phyloP scores from a whole-genome alignment of 2,113 vertebrate species.

The Micronisus gabar region DNA sequence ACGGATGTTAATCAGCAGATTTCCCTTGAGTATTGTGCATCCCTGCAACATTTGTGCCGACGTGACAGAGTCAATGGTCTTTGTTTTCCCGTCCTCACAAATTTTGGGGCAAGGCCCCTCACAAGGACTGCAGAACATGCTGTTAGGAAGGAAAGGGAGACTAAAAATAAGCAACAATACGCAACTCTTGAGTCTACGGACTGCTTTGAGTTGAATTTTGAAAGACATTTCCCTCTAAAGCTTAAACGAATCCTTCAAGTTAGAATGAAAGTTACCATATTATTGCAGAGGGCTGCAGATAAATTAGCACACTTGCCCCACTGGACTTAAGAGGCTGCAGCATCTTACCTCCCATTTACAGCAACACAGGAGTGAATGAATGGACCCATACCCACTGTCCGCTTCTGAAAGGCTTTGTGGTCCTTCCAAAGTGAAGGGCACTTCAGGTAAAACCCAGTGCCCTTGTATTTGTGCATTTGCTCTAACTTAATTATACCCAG shows the following conservation, averaged over 20 bases:
- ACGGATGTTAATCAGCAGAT: slow-evolving; percentile 94
- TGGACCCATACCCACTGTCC: fast-evolving
- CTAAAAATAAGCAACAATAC: background rate
- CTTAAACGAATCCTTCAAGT: background rate
- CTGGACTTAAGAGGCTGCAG: background rate
- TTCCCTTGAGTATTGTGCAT: slow-evolving; percentile 92
- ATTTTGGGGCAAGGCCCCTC: slow-evolving; percentile 93
- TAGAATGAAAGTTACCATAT: background rate
- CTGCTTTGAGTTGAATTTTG: background rate
- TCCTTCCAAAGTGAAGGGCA: background rate
- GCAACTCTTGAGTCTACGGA: background rate
- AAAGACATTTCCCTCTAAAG: background rate
- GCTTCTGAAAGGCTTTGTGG: background rate
- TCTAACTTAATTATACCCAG: background rate
- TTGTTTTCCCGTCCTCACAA: slow-evolving; percentile 77
- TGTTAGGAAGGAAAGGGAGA: slow-evolving; percentile 52
- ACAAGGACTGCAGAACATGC: slow-evolving; percentile 93
- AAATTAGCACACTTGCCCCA: background rate
- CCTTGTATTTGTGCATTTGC: background rate
- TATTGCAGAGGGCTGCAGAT: background rate
- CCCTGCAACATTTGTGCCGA: slow-evolving; percentile 92
- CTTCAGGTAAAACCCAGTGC: background rate
- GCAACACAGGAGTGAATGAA: background rate
- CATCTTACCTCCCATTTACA: background rate
- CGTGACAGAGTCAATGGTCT: slow-evolving; percentile 90